Conservation (phyloP, 2,113 vertebrate species). For the Bufo bufo region DNA sequence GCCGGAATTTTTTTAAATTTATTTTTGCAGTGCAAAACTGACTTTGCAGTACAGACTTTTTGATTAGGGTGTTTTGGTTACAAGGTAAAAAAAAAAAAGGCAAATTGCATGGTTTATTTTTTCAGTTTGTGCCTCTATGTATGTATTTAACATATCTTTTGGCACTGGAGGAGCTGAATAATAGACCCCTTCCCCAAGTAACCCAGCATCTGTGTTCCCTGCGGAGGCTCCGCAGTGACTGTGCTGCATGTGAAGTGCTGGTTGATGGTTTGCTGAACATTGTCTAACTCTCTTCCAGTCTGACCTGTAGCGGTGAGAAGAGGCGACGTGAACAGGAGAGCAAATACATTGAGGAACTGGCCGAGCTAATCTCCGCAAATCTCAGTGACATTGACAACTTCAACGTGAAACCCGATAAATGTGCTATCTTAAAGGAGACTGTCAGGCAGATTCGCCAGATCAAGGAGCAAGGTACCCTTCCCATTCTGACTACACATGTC, state of each 20-base stretch:
- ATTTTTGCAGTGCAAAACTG: no score
- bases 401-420: slow-evolving; percentile 99
- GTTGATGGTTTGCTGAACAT: neutral
- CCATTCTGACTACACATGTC: neutral
- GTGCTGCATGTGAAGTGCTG: neutral
- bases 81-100: no score
- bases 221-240: no score
- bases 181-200: no score
- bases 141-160: no score
- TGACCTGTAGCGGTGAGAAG: slow-evolving; percentile 89
- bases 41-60: no score
- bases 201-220: no score
- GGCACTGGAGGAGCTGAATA: no score
- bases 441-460: slow-evolving; percentile 98
- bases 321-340: slow-evolving; percentile 96
- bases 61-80: no score
- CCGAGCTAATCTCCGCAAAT: slow-evolving; percentile 98
- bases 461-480: slow-evolving; percentile 92
- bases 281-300: slow-evolving; percentile 60
- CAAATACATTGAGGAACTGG: slow-evolving; percentile 97
- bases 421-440: slow-evolving; percentile 97
- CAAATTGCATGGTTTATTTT: no score
- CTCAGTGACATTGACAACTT: slow-evolving; percentile 97
- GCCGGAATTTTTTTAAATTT: no score
- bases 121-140: no score